Evolutionary conservation across 2,113 vertebrate genomes (phyloP).

Genomic region (Lagopus leucura): DNA sequence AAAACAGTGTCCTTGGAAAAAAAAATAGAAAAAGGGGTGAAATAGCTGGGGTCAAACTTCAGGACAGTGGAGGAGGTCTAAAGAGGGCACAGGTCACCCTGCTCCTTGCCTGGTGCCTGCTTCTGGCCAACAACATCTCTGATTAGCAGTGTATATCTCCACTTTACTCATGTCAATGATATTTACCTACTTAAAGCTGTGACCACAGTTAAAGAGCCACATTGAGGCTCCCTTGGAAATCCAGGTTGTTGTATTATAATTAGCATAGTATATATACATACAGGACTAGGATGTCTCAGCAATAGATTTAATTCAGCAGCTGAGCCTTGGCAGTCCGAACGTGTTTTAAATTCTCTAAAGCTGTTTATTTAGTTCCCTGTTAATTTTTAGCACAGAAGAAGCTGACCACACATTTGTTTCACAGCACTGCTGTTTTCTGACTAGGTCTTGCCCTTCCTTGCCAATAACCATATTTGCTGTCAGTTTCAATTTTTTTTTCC

Average conservation of each 20-base stretch:
- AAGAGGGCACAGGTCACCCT: neutral
- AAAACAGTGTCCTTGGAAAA: neutral
- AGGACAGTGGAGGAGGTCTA: neutral
- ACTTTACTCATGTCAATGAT: neutral
- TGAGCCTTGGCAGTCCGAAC: neutral
- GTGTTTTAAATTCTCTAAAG: neutral
- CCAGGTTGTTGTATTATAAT: constrained; percentile 46
- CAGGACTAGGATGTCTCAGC: neutral
- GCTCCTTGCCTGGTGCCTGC: neutral
- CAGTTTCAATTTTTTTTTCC: neutral
- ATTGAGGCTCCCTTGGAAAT: constrained; percentile 45
- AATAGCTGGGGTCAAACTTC: neutral
- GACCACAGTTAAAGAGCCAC: constrained; percentile 2
- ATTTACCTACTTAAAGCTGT: constrained; percentile 17
- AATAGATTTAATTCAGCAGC: constrained; percentile 25
- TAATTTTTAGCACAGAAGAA: constrained; percentile 13
- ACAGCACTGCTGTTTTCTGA: neutral
- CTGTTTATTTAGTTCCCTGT: constrained; percentile 16
- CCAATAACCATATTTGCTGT: neutral
- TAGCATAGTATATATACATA: constrained; percentile 33
- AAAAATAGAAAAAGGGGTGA: neutral
- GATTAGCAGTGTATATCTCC: neutral
- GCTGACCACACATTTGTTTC: neutral
- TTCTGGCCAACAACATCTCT: neutral
- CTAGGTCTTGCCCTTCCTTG: neutral